Evolutionary conservation across 2,888 invertebrate species (phyloP).

Genomic region (Drosophila diplacantha): DNA sequence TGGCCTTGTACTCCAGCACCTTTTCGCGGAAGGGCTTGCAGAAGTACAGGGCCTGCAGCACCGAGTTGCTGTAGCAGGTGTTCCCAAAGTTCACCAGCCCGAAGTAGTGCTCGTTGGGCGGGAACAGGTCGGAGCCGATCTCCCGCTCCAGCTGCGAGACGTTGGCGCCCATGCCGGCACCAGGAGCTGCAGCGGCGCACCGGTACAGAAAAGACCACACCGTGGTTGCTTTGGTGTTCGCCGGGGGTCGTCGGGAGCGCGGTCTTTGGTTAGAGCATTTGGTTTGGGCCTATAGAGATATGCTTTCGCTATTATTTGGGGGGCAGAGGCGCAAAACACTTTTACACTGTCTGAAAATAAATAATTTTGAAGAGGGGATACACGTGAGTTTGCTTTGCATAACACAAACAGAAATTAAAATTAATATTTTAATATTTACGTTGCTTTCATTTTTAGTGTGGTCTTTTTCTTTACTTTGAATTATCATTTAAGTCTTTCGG

Average conservation of each 20-base stretch:
- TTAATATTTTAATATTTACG: conserved; percentile 56
- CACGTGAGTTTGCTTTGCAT: conserved; percentile 75
- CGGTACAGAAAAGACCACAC: conserved; percentile 60
- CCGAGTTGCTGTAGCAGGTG: conserved; percentile 99
- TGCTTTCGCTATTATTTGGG: conserved; percentile 42
- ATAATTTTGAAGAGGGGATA: conserved; percentile 78
- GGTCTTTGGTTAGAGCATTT: conserved; percentile 28
- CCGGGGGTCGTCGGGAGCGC: conserved; percentile 17
- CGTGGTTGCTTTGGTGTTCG: conserved; percentile 44
- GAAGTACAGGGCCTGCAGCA: conserved; percentile 99
- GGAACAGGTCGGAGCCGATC: conserved; percentile 98
- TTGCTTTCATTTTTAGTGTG: conserved; percentile 38
- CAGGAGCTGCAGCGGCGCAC: conserved; percentile 63
- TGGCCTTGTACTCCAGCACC: conserved; percentile 98
- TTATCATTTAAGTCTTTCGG: conserved; percentile 2
- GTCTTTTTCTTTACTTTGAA: conserved; percentile 11
- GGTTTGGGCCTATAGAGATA: conserved; percentile 42
- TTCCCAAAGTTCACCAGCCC: conserved; percentile 99
- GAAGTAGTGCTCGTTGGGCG: conserved; percentile 99
- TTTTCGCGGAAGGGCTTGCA: conserved; percentile 99
- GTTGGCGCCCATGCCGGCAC: conserved; percentile 89
- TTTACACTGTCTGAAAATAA: conserved; percentile 76
- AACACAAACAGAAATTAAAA: conserved; percentile 64
- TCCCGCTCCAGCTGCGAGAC: conserved; percentile 99
- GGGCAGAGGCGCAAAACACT: conserved; percentile 68